These are phyloP conservation scores for Ispidina picta DNA, from an alignment of 2,797 vertebrate genomes.

Conservation along the genomic window DNA sequence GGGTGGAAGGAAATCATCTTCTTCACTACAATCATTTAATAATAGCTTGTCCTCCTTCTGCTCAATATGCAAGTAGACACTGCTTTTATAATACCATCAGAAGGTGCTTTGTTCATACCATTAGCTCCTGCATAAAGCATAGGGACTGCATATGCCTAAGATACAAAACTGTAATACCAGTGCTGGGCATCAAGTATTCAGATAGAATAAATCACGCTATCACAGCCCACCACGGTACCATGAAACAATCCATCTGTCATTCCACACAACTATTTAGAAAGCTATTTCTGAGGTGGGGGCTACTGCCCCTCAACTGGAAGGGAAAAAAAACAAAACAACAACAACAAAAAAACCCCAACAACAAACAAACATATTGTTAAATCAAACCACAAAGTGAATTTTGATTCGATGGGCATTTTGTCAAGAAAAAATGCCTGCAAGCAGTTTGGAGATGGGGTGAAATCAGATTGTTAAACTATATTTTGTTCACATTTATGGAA, in stretches of 20 bases:
- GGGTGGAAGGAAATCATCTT: conserved; percentile 14
- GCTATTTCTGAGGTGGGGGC: not conserved
- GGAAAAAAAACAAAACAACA: not conserved
- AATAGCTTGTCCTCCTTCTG: conserved; percentile 28
- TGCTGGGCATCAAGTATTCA: not conserved
- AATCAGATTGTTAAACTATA: conserved; percentile 77
- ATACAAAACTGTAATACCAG: not conserved
- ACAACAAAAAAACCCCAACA: not conserved
- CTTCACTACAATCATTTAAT: conserved; percentile 24
- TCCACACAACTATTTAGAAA: not conserved
- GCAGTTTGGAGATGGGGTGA: conserved; percentile 61
- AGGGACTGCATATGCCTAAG: not conserved
- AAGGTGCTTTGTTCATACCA: not conserved
- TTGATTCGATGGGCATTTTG: conserved; percentile 66
- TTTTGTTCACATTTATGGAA: conserved; percentile 80
- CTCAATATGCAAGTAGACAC: not conserved
- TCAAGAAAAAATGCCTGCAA: conserved; percentile 44
- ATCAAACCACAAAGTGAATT: conserved; percentile 7
- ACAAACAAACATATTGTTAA: conserved; percentile 16
- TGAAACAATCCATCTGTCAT: not conserved
- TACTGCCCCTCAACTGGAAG: conserved; percentile 35
- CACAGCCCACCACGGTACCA: not conserved
- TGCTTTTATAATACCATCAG: not conserved
- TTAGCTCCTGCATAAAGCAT: not conserved
- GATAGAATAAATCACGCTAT: not conserved